Percentiles rank a stretch among this genome's conserved stretches.
phyloP scores from a whole-genome alignment of 2,888 invertebrate species.

The Drosophila nigritarsus region DNA sequence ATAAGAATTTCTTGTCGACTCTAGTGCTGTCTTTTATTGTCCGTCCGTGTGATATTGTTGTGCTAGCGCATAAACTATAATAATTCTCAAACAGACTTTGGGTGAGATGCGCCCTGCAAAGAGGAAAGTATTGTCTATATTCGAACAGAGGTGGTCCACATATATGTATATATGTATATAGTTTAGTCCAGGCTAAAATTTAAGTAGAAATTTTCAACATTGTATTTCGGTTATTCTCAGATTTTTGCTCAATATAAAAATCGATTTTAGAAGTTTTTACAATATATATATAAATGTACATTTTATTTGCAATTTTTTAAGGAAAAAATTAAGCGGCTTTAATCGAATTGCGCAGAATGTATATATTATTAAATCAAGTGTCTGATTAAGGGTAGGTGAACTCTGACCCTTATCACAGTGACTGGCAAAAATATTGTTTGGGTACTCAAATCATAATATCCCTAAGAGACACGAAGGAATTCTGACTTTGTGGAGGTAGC shows the following conservation, averaged over 20 bases:
- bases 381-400: background rate
- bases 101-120: background rate
- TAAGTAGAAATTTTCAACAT: too few relatives aligned
- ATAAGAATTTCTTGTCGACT: conserved; percentile 8
- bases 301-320: too few relatives aligned
- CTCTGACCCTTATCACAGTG: conserved; percentile 4
- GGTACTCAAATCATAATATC: background rate
- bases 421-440: background rate
- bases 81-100: conserved; percentile 50
- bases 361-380: conserved; percentile 1
- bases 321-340: too few relatives aligned
- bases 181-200: too few relatives aligned
- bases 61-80: conserved; percentile 74
- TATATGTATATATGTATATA: too few relatives aligned
- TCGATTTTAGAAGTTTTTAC: too few relatives aligned
- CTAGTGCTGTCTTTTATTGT: background rate
- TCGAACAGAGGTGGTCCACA: background rate
- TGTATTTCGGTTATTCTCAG: too few relatives aligned
- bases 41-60: conserved; percentile 37
- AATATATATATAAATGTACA: too few relatives aligned
- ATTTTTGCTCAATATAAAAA: too few relatives aligned
- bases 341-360: too few relatives aligned
- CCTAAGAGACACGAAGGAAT: background rate
- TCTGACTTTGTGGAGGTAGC: background rate
- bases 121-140: background rate